phyloP scores from a whole-genome alignment of 2,113 vertebrate genomes.

The Heterochromis multidens region DNA sequence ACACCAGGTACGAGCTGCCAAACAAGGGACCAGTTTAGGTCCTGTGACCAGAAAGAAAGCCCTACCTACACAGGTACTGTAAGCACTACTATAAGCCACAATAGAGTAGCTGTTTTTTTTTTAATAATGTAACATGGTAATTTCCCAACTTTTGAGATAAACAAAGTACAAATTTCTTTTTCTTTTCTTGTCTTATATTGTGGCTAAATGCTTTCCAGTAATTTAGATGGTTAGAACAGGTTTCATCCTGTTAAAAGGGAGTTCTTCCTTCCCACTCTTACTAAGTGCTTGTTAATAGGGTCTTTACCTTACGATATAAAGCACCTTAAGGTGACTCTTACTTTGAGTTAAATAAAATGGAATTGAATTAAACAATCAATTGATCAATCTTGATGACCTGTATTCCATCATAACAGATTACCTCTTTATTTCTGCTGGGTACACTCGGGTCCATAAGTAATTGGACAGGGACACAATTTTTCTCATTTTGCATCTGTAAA shows the following conservation, averaged over 20 bases:
- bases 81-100: not conserved
- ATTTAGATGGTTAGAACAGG: not conserved
- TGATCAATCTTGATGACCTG: too few species aligned
- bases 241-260: not conserved
- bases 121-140: too few species aligned
- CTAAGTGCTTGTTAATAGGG: not conserved
- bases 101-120: not conserved
- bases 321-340: not conserved
- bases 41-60: not conserved
- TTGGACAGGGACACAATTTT: not conserved
- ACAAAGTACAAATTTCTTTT: too few species aligned
- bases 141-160: too few species aligned
- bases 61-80: not conserved
- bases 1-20: not conserved
- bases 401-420: not conserved
- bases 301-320: too few species aligned
- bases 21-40: not conserved
- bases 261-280: not conserved
- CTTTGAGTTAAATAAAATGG: not conserved
- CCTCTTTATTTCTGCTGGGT: not conserved
- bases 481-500: not conserved
- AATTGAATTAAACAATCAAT: not conserved
- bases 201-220: not conserved
- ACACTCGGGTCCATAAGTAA: not conserved
- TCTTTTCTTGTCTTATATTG: not conserved